Percentiles rank a stretch among this genome's conserved stretches.
Conservation (phyloP, 2,113 vertebrate species). For the Nannospalax galili region DNA sequence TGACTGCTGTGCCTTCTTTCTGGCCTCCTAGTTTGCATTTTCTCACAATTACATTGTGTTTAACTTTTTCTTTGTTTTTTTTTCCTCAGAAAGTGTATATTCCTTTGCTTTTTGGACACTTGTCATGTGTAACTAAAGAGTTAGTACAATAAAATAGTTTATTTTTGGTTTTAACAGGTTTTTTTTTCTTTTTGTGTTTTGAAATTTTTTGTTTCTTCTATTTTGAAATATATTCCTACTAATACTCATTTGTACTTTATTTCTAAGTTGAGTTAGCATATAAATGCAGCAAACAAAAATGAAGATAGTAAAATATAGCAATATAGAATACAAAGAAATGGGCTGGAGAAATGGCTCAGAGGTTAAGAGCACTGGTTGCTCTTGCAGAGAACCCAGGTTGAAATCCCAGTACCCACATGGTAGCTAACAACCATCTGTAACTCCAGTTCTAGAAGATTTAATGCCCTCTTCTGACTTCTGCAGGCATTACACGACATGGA, state of each 20-base stretch:
- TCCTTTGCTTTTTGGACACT: not conserved
- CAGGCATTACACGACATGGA: no score
- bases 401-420: no score
- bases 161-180: not conserved
- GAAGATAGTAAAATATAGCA: not conserved
- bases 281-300: not conserved
- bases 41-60: not conserved
- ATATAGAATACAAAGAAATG: not conserved
- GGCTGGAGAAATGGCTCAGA: no score
- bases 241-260: not conserved
- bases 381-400: no score
- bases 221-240: not conserved
- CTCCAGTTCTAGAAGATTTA: no score
- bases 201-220: not conserved
- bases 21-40: not conserved
- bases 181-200: conserved; percentile 2
- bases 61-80: not conserved
- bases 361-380: no score
- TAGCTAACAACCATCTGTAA: no score
- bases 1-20: not conserved
- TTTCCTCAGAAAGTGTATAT: not conserved
- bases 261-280: not conserved
- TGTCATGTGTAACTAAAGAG: not conserved
- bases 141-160: not conserved
- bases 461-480: no score